These are phyloP conservation scores for Novumbra hubbsi DNA, from an alignment of 2,797 vertebrate genomes.

Conservation along the genomic window DNA sequence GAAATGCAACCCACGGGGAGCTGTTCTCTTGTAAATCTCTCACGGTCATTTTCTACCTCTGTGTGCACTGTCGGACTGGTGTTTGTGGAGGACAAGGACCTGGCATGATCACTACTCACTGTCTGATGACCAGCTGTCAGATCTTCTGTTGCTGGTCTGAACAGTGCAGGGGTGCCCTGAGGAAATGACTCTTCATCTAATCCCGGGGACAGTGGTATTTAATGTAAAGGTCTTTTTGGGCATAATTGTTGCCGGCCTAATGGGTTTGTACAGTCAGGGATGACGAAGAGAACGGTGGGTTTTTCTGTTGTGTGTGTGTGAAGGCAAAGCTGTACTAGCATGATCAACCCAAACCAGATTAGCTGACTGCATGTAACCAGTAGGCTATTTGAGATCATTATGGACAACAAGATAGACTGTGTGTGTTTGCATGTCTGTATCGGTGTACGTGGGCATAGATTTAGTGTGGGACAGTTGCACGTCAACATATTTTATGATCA, in stretches of 20 bases:
- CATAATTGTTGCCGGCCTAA: neutral
- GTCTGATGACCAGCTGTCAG: neutral
- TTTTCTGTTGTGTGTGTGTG: neutral
- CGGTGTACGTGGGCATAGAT: neutral
- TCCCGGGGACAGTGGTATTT: neutral
- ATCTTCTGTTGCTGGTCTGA: neutral
- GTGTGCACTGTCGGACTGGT: neutral
- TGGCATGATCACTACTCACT: neutral
- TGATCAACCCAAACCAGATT: neutral
- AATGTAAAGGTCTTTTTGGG: neutral
- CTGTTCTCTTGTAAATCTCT: neutral
- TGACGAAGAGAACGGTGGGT: neutral
- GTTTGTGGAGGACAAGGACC: neutral
- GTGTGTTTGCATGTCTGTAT: neutral
- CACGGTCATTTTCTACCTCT: neutral
- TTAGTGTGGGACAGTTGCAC: neutral
- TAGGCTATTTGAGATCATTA: neutral
- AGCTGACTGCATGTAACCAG: neutral
- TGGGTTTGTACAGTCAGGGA: slow-evolving; percentile 3
- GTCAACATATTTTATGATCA: too few relatives aligned
- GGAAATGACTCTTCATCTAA: neutral
- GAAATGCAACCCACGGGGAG: neutral
- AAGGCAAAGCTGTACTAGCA: neutral
- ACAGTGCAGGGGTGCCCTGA: neutral
- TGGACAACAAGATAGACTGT: neutral